A percentile compares a stretch with the other conserved stretches of the same genome.
Conservation (phyloP, 1,140 invertebrate genomes). For the Macrostomum lignano region DNA sequence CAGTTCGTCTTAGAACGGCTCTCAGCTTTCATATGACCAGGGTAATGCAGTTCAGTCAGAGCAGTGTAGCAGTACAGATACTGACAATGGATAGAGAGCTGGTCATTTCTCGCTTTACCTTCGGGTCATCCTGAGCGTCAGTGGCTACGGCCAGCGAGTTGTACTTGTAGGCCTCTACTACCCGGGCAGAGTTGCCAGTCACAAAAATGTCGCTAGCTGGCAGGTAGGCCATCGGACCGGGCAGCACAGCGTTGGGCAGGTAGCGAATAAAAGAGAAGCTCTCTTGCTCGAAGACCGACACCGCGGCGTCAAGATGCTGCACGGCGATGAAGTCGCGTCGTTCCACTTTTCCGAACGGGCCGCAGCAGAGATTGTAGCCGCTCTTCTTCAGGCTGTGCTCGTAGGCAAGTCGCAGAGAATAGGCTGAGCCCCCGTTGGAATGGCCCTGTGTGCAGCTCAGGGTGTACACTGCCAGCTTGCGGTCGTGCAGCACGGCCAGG, state of each 20-base stretch:
- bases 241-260: slow-evolving; percentile 43
- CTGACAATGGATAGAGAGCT: too few species aligned
- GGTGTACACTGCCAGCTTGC: slow-evolving; percentile 36
- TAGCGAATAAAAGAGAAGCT: slow-evolving; percentile 43
- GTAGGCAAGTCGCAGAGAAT: slow-evolving; percentile 25
- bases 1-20: too few species aligned
- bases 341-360: slow-evolving; percentile 47
- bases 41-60: too few species aligned
- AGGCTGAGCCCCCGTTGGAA: slow-evolving; percentile 28
- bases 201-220: slow-evolving; percentile 47
- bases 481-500: slow-evolving; percentile 41
- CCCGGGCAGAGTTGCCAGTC: slow-evolving; percentile 41
- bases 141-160: slow-evolving; percentile 27
- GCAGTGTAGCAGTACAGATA: too few species aligned
- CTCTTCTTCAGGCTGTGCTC: slow-evolving; percentile 29
- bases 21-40: too few species aligned
- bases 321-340: slow-evolving; percentile 51
- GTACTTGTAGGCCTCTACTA: slow-evolving; percentile 45
- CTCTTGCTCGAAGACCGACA: slow-evolving; percentile 62
- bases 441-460: too few species aligned
- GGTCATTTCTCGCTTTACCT: too few species aligned
- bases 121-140: too few species aligned
- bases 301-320: slow-evolving; percentile 49
- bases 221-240: slow-evolving; percentile 45
- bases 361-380: slow-evolving; percentile 37